phyloP scores from a whole-genome alignment of 2,113 vertebrate genomes.

The Menura novaehollandiae region DNA sequence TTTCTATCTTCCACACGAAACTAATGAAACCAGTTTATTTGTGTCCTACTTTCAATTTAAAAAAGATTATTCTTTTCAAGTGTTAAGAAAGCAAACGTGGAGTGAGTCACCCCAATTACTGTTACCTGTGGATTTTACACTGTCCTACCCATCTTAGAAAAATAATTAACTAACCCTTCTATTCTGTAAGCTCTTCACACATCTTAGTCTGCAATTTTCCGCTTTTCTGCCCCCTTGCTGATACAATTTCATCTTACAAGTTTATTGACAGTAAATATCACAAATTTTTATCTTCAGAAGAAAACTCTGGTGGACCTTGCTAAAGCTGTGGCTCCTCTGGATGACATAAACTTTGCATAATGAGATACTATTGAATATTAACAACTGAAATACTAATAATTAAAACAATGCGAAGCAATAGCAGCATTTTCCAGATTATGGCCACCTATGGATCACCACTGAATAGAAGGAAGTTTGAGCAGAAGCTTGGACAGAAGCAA shows the following conservation, averaged over 20 bases:
- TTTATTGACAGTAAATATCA: constrained; percentile 53
- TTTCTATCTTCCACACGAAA: constrained; percentile 6
- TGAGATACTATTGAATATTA: constrained; percentile 12
- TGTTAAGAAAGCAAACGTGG: constrained; percentile 9
- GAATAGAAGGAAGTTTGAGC: background rate
- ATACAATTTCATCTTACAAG: constrained; percentile 34
- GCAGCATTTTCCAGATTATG: background rate
- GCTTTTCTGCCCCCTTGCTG: constrained; percentile 51
- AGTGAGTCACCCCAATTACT: constrained; percentile 51
- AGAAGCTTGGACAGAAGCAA: background rate
- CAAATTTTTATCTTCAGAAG: constrained; percentile 7
- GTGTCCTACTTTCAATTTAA: constrained; percentile 39
- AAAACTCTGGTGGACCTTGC: background rate
- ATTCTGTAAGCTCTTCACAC: constrained; percentile 49
- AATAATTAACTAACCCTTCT: constrained; percentile 47
- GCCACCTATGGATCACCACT: background rate
- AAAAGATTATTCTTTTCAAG: constrained; percentile 43
- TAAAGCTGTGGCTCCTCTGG: background rate
- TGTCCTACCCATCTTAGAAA: background rate
- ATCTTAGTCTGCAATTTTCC: constrained; percentile 54
- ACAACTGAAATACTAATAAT: constrained; percentile 21
- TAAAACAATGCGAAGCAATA: background rate
- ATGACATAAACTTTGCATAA: background rate
- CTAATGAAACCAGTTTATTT: constrained; percentile 48
- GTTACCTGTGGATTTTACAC: constrained; percentile 37